Evolutionary conservation across 2,113 vertebrate genomes (phyloP).

Genomic region (Pomatorhinus ruficollis): DNA sequence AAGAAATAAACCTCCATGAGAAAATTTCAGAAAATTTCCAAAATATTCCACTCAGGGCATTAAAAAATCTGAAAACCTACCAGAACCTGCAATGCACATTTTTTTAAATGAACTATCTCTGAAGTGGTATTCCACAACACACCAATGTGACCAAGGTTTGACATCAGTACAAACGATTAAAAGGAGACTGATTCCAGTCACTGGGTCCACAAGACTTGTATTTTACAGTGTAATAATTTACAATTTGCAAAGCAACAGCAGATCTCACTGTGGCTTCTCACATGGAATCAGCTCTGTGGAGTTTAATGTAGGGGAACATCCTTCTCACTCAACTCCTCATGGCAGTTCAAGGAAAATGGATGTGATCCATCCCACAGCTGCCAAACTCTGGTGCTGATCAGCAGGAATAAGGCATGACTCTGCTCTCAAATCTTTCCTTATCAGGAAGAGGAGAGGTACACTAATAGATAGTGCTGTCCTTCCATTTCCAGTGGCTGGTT

Average conservation of each 20-base stretch:
- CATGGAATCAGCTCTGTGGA: background rate
- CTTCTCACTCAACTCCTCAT: background rate
- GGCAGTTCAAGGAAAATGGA: background rate
- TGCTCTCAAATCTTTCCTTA: background rate
- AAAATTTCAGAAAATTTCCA: background rate
- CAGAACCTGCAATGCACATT: accelerated
- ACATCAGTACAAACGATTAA: background rate
- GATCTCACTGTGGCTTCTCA: background rate
- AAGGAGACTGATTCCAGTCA: background rate
- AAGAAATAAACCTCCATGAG: background rate
- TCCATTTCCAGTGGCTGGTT: background rate
- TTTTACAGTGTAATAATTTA: background rate
- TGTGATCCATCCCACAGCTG: background rate
- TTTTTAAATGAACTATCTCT: background rate
- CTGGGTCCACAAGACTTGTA: background rate
- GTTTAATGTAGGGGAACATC: accelerated
- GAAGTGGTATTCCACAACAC: background rate
- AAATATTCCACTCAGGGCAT: background rate
- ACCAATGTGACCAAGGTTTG: background rate
- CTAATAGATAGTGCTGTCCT: background rate
- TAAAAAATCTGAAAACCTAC: background rate
- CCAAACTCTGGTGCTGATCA: accelerated
- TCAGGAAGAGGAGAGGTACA: background rate
- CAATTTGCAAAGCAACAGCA: background rate
- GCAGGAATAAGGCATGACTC: background rate